These are phyloP conservation scores for Tragulus kanchil DNA, from an alignment of 2,113 vertebrate species.

Conservation along the genomic window DNA sequence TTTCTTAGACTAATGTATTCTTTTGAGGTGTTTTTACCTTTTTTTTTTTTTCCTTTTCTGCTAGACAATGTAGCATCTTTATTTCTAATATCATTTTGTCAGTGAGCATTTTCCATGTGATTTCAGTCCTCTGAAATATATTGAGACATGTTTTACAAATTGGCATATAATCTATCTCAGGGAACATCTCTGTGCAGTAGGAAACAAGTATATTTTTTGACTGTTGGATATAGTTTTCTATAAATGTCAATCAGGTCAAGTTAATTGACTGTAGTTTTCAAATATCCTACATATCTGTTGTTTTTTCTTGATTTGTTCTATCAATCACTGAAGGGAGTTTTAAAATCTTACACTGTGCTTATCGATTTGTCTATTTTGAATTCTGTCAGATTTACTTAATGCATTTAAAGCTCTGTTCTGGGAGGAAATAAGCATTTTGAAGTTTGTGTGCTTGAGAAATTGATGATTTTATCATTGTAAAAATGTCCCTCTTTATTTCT, in stretches of 20 bases:
- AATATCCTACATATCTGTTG: not conserved
- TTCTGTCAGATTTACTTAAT: not conserved
- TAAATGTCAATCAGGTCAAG: not conserved
- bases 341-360: not conserved
- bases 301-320: not conserved
- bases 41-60: not conserved
- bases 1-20: not conserved
- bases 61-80: not conserved
- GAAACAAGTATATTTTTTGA: not conserved
- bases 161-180: not conserved
- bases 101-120: not conserved
- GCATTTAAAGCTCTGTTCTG: not conserved
- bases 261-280: not conserved
- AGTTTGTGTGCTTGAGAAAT: not conserved
- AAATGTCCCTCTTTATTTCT: not conserved
- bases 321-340: not conserved
- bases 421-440: not conserved
- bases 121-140: not conserved
- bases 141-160: not conserved
- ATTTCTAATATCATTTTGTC: not conserved
- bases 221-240: not conserved
- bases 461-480: not conserved
- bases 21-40: not conserved
- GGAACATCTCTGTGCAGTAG: not conserved
- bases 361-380: not conserved